phyloP scores from a whole-genome alignment of 92 coral and sea anemone genomes.

The Palythoa caribaeorum region DNA sequence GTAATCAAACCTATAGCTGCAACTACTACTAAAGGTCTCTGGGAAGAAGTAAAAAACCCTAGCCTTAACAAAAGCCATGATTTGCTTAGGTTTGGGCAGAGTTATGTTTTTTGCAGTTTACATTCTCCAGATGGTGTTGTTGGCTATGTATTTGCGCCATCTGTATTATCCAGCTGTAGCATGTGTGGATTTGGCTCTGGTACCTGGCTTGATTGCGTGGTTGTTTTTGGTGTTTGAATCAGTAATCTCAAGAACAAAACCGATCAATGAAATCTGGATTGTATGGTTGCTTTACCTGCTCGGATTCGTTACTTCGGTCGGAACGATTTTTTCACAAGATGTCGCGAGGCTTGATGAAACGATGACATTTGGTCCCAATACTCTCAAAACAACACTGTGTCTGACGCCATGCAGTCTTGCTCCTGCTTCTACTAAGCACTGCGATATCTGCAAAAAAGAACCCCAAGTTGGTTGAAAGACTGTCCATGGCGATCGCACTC shows the following conservation, averaged over 20 bases:
- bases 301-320: conserved; percentile 36
- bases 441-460: conserved; percentile 29
- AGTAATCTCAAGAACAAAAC: not conserved
- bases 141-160: conserved; percentile 3
- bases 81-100: not conserved
- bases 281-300: conserved; percentile 49
- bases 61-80: not conserved
- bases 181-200: not conserved
- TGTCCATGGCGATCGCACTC: conserved; percentile 47
- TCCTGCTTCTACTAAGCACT: conserved; percentile 63
- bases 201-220: not conserved
- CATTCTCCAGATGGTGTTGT: not conserved
- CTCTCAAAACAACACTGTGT: conserved; percentile 72
- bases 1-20: not conserved
- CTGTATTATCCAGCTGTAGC: not conserved
- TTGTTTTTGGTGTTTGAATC: not conserved
- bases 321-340: conserved; percentile 34
- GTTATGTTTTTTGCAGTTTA: conserved; percentile 2
- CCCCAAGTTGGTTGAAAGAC: conserved; percentile 50
- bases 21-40: not conserved
- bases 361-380: conserved; percentile 51
- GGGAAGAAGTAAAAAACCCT: not conserved
- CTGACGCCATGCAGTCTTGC: conserved; percentile 68
- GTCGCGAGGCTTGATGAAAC: conserved; percentile 51
- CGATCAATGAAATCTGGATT: conserved; percentile 44